Base-by-base conservation (phyloP, 2,113 vertebrate species). In the Cricetomys ansorgei region DNA sequence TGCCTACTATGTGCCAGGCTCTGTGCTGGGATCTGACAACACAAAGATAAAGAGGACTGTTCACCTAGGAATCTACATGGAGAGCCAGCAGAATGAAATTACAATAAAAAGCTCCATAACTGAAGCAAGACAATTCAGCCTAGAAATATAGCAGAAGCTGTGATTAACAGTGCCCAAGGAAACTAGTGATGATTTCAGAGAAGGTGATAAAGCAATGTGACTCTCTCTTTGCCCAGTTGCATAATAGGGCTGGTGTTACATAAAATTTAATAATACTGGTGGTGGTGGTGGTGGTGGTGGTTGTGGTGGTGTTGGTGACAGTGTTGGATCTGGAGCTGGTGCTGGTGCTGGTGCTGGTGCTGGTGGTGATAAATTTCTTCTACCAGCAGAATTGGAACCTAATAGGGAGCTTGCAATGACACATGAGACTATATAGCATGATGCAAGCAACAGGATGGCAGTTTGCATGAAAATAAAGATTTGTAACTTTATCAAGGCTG, bases 391-490 rank as follows among this genome's bases (percentile, higher is more conserved):
- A 75, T 5, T 84, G 25, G 69, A 92, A 92, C 86, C 62, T 5
- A 94, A 92, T 72, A 85, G 23, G 29, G 92, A 92, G 87, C 40
- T 84, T 96, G 64, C 90, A 94, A 88, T 86, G 5, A 81, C 12
- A 62, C 48, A 5, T 93, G 62, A 3, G 65, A 64, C 80, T 65
- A 64, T n/a, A 67, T 83, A 81, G 72, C n/a, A 92, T 25, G 72
- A 27, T 86, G 62, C 2, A 83, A 89, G 91, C 13, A n/a, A 90
- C 59, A 91, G 75, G 34, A 29, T 77, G 70, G 17, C 4, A 37
- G 43, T 7, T 40, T 69, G 27, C 45, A 4, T 91, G 31, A 43
- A 89, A 89, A 92, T 72, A 1, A 9, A 91, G 59, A 1, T 48
- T 90, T 93, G 53, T 62, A 88, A 57, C 48, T 55, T 96, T 92